Conservation (phyloP, 53 echinoderm and acorn worm genomes). For the Patiria pectinifera region DNA sequence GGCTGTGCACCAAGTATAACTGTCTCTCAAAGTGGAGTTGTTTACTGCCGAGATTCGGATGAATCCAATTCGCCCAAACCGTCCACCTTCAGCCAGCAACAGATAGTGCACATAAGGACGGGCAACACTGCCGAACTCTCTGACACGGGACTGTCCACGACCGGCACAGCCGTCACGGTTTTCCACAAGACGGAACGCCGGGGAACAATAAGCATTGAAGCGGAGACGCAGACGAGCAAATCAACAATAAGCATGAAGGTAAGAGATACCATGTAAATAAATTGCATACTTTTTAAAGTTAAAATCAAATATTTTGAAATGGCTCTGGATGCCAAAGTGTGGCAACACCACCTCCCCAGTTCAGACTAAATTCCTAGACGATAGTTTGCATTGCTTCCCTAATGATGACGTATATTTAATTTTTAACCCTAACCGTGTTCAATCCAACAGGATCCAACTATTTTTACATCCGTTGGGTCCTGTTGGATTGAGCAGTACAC, state of each 20-base stretch:
- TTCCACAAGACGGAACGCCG: slow-evolving; percentile 77
- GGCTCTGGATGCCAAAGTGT: too few relatives aligned
- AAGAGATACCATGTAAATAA: not conserved
- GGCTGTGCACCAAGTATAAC: slow-evolving; percentile 97
- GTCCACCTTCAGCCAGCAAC: slow-evolving; percentile 85
- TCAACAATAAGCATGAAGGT: slow-evolving; percentile 90
- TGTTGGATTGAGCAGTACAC: too few relatives aligned
- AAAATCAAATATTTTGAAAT: too few relatives aligned
- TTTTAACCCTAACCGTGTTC: too few relatives aligned
- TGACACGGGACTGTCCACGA: slow-evolving; percentile 62
- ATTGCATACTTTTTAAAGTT: too few relatives aligned
- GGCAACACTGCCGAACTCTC: slow-evolving; percentile 65
- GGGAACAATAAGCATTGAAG: slow-evolving; percentile 92
- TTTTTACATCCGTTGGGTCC: too few relatives aligned
- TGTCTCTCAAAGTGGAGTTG: slow-evolving; percentile 97
- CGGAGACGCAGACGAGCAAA: slow-evolving; percentile 88
- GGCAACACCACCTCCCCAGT: too few relatives aligned
- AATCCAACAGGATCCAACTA: too few relatives aligned
- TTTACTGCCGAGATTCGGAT: slow-evolving; percentile 94
- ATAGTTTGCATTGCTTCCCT: too few relatives aligned
- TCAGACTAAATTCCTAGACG: too few relatives aligned
- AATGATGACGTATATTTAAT: too few relatives aligned
- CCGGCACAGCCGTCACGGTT: slow-evolving; percentile 65
- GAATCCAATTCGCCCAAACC: slow-evolving; percentile 88
- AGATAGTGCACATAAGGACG: slow-evolving; percentile 81